A percentile compares a stretch with the other conserved stretches of the same genome.
These are phyloP conservation scores for Pholis gunnellus DNA, from an alignment of 2,113 vertebrate species.

Conservation along the genomic window DNA sequence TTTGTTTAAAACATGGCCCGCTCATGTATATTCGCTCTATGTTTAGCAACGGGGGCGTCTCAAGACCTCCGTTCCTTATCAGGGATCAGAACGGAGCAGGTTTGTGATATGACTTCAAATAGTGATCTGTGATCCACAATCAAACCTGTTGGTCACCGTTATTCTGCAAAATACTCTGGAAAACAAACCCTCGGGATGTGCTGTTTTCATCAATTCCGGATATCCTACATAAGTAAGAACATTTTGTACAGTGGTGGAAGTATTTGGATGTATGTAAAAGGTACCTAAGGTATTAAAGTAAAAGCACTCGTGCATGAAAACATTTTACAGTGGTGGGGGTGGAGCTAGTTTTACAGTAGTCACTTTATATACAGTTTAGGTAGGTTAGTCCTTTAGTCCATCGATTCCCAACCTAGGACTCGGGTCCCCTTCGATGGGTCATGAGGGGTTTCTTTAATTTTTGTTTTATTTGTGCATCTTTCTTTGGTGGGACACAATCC, in stretches of 20 bases:
- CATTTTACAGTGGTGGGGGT: too few species aligned
- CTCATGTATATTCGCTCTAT: conserved; percentile 53
- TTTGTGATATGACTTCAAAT: not conserved
- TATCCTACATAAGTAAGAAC: not conserved
- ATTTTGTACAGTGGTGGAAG: not conserved
- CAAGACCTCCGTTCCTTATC: not conserved
- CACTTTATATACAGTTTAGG: not conserved
- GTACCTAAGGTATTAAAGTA: not conserved
- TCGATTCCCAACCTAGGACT: not conserved
- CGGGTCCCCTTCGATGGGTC: not conserved
- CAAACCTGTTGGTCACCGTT: not conserved
- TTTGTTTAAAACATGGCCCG: conserved; percentile 63
- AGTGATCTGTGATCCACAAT: not conserved
- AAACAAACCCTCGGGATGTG: not conserved
- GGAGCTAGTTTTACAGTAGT: not conserved
- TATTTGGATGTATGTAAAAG: not conserved
- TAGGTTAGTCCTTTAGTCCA: not conserved
- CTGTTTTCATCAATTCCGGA: not conserved
- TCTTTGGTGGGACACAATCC: too few species aligned
- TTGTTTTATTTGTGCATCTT: not conserved
- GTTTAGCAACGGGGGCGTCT: not conserved
- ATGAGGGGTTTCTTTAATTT: not conserved
- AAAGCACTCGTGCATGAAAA: not conserved
- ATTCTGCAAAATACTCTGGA: not conserved
- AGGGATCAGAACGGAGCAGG: not conserved